Evolutionary conservation across 2,797 vertebrate species (phyloP).

Genomic region (Leuciscus waleckii): DNA sequence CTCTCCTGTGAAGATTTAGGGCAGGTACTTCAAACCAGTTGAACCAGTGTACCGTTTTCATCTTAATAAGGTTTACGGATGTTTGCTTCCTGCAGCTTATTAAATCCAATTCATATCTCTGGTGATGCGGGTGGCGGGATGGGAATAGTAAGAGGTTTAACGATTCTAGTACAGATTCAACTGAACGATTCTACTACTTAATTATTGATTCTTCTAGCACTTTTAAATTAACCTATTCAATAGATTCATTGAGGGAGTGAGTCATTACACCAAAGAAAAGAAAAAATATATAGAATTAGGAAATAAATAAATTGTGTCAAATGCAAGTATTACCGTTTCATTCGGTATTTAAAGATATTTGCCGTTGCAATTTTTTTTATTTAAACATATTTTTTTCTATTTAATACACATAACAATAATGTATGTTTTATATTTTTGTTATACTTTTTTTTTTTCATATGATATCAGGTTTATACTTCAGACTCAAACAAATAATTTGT

Average conservation of each 20-base stretch:
- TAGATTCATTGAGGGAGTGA: background rate
- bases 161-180: background rate
- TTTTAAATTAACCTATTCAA: background rate
- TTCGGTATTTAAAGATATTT: background rate
- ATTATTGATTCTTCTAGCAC: background rate
- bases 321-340: background rate
- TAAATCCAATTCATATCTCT: conserved; percentile 8
- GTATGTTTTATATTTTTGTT: no score
- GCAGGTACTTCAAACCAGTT: conserved; percentile 21
- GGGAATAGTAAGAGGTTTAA: background rate
- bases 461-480: background rate
- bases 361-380: background rate
- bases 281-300: background rate
- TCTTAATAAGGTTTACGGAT: conserved; percentile 14
- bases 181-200: background rate
- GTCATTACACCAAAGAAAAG: background rate
- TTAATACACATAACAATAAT: no score
- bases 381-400: no score
- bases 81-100: background rate
- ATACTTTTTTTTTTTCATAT: background rate
- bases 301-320: background rate
- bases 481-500: no score
- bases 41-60: conserved; percentile 11
- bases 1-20: conserved; percentile 2
- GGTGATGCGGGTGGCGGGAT: background rate